Conservation (phyloP, 2,113 vertebrate genomes). For the Cairina moschata region DNA sequence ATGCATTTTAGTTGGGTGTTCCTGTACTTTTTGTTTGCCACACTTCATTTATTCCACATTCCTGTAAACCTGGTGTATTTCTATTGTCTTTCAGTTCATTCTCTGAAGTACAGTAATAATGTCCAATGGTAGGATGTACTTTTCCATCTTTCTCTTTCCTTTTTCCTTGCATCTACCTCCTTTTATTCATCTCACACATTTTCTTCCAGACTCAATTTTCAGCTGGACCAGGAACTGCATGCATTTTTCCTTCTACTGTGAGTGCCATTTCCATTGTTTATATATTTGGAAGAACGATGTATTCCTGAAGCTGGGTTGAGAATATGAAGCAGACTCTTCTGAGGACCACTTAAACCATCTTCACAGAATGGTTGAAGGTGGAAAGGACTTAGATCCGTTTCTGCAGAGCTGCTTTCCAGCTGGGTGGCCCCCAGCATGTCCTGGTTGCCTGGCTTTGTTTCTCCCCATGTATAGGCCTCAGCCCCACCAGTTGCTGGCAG, state of each 20-base stretch:
- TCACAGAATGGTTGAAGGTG: too few relatives aligned
- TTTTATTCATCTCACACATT: background rate
- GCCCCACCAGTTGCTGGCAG: background rate
- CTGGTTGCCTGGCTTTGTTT: background rate
- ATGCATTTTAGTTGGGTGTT: background rate
- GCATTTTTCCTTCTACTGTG: fast-evolving
- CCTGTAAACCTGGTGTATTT: background rate
- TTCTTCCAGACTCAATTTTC: background rate
- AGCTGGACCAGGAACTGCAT: background rate
- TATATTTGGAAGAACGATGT: background rate
- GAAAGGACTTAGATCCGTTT: background rate
- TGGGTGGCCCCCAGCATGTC: background rate
- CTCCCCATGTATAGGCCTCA: background rate
- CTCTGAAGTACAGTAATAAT: background rate
- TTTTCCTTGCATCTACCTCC: fast-evolving
- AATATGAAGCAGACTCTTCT: background rate
- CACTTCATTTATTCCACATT: background rate
- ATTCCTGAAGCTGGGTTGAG: background rate
- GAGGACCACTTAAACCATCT: background rate
- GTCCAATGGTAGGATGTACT: background rate
- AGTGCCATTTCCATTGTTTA: background rate
- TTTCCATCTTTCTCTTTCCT: background rate
- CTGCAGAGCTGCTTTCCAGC: background rate
- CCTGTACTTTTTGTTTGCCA: background rate
- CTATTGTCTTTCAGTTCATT: background rate